Evolutionary conservation across 2,797 vertebrate species (phyloP), one percentile per base, ranked within the genome.

Genomic region (Acanthopagrus latus): DNA sequence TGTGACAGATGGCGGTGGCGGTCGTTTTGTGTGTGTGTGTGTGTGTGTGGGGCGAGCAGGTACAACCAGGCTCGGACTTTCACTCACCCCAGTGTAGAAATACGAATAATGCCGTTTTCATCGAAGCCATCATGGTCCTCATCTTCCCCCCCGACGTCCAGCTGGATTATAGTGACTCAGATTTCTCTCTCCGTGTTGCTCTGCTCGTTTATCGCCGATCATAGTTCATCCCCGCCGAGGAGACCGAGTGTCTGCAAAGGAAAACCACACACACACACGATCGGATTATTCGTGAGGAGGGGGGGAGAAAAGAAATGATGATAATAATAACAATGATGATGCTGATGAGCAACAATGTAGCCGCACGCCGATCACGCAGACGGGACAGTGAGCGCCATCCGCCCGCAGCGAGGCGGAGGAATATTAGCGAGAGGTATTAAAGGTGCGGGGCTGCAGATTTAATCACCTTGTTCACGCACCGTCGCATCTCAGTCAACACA

Each of bases 21-120:
- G 43, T 4, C 13, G 43, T 44, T 38, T 55, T 59, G 20, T 43
- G 27, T 72, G 3, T 27, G 14, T 1, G n/a, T 17, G 57, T 56
- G 64, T 20, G 64, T 20, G 10, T 20, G 63, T 27, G 27, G 14
- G 79, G 62, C 62, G 47, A n/a, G 71, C 59, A 82, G 62, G 68
- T 78, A 59, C 46, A 55, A 0, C 21, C 76, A 29, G 70, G 38
- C 52, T 44, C 6, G 21, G 12, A 44, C 43, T 44, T 13, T 1
- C n/a, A 93, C 95, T 96, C 88, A 96, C 95, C 94, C 83, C 92
- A 91, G 20, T 89, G 87, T 8, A 94, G 71, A 71, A 85, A 84
- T 10, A 95, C 20, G 58, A 95, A 76, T 41, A 90, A 60, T 4
- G 90, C 72, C 14, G 92, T 71, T 84, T 87, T 86, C 82, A 87